Evolutionary conservation across 2,797 vertebrate genomes (phyloP).

Genomic region (Mormyrus proboscirostris): DNA sequence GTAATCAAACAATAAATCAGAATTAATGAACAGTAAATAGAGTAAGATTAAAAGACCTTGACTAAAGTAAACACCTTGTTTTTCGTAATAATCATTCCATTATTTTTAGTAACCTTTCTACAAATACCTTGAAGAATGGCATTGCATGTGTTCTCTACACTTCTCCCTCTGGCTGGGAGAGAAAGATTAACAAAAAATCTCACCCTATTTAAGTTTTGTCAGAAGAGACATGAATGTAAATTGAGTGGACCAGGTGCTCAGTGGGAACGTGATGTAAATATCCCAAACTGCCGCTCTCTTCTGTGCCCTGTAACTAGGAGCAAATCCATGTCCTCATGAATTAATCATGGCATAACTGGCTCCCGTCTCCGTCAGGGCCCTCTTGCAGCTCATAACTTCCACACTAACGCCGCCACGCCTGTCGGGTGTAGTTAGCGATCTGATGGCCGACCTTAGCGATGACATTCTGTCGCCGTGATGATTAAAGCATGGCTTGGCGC

Average conservation of each 20-base stretch:
- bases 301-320: not conserved
- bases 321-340: slow-evolving; percentile 12
- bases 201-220: not conserved
- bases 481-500: not conserved
- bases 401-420: not conserved
- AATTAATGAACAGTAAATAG: not conserved
- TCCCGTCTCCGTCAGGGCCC: not conserved
- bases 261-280: not conserved
- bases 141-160: not conserved
- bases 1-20: not conserved
- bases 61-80: not conserved
- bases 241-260: not conserved
- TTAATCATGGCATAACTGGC: slow-evolving; percentile 10
- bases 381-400: slow-evolving; percentile 1
- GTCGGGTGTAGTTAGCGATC: not conserved
- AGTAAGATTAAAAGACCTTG: not conserved
- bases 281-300: not conserved
- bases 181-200: not conserved
- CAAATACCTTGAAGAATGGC: not conserved
- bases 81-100: not conserved
- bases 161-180: not conserved
- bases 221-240: slow-evolving; percentile 14
- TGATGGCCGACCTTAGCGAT: slow-evolving; percentile 11
- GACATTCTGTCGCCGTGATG: slow-evolving; percentile 7
- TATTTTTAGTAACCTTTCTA: not conserved